Evolutionary conservation across 2,797 vertebrate genomes (phyloP).

Genomic region (Pelodytes ibericus): DNA sequence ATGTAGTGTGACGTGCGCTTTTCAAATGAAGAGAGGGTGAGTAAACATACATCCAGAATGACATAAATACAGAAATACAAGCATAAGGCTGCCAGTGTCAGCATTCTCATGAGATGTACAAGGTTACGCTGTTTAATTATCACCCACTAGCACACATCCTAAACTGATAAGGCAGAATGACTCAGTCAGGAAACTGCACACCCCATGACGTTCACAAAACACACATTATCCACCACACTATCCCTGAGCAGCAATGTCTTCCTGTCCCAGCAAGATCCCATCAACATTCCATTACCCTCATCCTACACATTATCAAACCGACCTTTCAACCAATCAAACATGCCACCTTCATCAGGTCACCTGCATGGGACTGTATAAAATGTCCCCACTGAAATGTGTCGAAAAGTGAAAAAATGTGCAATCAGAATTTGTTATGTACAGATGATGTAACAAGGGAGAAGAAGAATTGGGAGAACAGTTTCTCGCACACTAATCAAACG

Average conservation of each 20-base stretch:
- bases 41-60: no score
- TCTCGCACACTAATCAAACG: no score
- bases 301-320: no score
- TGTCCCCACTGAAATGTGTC: no score
- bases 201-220: conserved; percentile 7
- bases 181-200: conserved; percentile 31
- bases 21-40: no score
- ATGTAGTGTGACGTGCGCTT: no score
- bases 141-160: conserved; percentile 37
- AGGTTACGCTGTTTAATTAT: conserved; percentile 20
- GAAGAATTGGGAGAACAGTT: no score
- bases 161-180: conserved; percentile 21
- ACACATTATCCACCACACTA: conserved; percentile 3
- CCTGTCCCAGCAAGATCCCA: not conserved
- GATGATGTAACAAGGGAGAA: no score
- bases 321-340: not conserved
- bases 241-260: no score
- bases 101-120: not conserved
- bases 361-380: no score
- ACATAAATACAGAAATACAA: not conserved
- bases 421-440: no score
- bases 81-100: not conserved
- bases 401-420: no score
- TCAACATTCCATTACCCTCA: not conserved
- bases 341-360: not conserved